Percentiles rank a stretch among this genome's conserved stretches.
Conservation (phyloP, 2,888 invertebrate species). For the Copidosoma aretas region DNA sequence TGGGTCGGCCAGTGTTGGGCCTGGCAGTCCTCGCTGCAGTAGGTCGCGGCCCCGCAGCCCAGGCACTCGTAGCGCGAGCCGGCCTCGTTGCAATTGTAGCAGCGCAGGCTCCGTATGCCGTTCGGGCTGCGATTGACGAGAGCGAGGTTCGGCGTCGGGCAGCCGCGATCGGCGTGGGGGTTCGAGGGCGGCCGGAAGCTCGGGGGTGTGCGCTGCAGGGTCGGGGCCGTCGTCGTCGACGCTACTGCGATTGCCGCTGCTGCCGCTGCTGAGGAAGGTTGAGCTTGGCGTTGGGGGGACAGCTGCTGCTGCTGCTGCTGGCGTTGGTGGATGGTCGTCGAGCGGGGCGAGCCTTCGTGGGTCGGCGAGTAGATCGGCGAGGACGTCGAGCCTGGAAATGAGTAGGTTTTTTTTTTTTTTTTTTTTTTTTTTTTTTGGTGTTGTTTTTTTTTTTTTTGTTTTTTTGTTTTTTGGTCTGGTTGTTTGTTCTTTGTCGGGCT, state of each 20-base stretch:
- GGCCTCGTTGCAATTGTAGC: conserved; percentile 51
- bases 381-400: too few species aligned
- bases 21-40: conserved; percentile 57
- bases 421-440: too few species aligned
- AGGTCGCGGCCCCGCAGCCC: conserved; percentile 55
- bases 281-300: neutral
- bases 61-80: conserved; percentile 56
- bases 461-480: too few species aligned
- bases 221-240: too few species aligned
- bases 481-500: too few species aligned
- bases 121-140: conserved; percentile 15
- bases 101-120: conserved; percentile 42
- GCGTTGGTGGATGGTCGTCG: too few species aligned
- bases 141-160: conserved; percentile 20
- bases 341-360: neutral
- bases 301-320: neutral
- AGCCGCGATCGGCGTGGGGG: conserved; percentile 3
- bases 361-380: too few species aligned
- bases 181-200: neutral
- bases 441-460: too few species aligned
- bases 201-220: neutral
- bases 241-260: neutral
- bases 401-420: too few species aligned
- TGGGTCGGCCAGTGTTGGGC: conserved; percentile 55
- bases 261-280: neutral